These are phyloP conservation scores for Toxonevra muliebris DNA, from an alignment of 2,888 invertebrate genomes.

Conservation along the genomic window DNA sequence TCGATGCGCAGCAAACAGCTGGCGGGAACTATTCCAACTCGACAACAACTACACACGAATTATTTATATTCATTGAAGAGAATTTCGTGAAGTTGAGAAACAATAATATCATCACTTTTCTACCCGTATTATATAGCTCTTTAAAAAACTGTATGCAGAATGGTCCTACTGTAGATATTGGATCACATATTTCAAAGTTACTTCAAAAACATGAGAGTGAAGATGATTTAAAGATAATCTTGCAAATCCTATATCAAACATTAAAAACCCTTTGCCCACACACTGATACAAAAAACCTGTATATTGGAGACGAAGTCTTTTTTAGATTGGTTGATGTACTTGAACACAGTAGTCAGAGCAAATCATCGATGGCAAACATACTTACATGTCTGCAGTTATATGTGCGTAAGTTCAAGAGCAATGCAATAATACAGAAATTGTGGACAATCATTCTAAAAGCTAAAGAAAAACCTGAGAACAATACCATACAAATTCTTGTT, in stretches of 20 bases:
- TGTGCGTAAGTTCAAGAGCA: conserved; percentile 43
- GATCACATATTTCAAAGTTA: background rate
- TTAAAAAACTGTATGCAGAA: background rate
- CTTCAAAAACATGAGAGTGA: conserved; percentile 8
- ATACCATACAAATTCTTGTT: conserved; percentile 48
- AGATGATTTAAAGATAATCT: conserved; percentile 22
- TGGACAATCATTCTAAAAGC: conserved; percentile 45
- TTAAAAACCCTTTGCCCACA: conserved; percentile 6
- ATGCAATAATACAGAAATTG: conserved; percentile 43
- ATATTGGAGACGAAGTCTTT: conserved; percentile 10
- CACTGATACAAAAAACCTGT: background rate
- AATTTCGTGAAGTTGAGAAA: background rate
- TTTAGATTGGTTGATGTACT: background rate
- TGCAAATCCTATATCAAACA: conserved; percentile 37
- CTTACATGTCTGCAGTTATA: conserved; percentile 51
- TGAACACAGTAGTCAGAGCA: background rate
- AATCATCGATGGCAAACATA: conserved; percentile 46
- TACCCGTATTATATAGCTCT: background rate
- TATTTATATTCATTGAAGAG: background rate
- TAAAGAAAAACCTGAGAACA: conserved; percentile 25
- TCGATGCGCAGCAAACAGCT: too few relatives aligned
- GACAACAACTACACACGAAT: background rate
- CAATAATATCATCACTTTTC: background rate
- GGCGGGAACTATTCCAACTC: too few relatives aligned
- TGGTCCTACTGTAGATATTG: background rate